These are phyloP conservation scores for Sinocyclocheilus anophthalmus DNA, from an alignment of 2,113 vertebrate genomes.

Conservation along the genomic window DNA sequence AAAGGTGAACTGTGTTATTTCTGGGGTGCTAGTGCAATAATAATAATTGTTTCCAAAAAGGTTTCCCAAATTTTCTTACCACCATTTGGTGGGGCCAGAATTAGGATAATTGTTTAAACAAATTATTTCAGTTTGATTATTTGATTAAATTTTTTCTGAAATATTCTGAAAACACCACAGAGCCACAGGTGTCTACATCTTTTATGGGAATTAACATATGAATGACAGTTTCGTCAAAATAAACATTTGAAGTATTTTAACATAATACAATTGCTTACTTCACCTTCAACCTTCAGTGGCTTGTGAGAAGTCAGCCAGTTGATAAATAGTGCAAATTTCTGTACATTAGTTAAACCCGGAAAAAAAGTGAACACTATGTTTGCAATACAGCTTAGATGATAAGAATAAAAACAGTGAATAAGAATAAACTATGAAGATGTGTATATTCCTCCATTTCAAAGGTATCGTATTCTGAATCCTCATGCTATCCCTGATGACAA, in stretches of 20 bases:
- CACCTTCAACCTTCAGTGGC: neutral
- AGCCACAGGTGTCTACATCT: neutral
- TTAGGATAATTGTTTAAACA: no score
- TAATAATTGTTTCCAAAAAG: neutral
- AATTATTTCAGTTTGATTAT: neutral
- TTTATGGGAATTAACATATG: neutral
- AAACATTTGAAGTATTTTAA: neutral
- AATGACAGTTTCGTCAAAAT: neutral
- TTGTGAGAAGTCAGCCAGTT: neutral
- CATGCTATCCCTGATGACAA: constrained; percentile 90
- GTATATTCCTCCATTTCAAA: constrained; percentile 55
- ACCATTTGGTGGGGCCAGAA: neutral
- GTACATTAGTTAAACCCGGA: neutral
- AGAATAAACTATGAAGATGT: neutral
- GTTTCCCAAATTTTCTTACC: neutral
- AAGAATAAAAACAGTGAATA: neutral
- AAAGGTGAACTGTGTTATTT: neutral
- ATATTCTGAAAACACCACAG: neutral
- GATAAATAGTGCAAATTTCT: neutral
- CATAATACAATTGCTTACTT: neutral
- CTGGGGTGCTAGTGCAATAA: neutral
- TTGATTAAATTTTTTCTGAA: neutral
- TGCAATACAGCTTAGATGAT: neutral
- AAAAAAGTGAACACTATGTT: neutral
- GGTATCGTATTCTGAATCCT: constrained; percentile 93